phyloP scores from a whole-genome alignment of 2,113 vertebrate species.

The Salminus brasiliensis region DNA sequence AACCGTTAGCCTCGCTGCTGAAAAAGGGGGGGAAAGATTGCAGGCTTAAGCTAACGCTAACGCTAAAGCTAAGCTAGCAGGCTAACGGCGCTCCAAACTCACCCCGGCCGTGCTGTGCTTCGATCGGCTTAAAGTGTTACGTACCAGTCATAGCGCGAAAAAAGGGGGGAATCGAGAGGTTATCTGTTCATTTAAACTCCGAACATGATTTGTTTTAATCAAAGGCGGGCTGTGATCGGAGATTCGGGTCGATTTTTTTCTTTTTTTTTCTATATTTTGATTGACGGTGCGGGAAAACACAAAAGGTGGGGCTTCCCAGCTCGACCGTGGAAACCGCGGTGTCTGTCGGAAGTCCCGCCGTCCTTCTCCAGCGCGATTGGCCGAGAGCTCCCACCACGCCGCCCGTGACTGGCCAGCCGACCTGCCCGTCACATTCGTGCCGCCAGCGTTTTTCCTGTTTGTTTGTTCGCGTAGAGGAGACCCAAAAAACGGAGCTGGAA shows the following conservation, averaged over 20 bases:
- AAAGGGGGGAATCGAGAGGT: slow-evolving; percentile 57
- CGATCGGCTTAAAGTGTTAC: slow-evolving; percentile 74
- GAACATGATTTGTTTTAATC: slow-evolving; percentile 83
- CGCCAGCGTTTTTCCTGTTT: slow-evolving; percentile 87
- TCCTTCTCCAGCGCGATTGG: slow-evolving; percentile 80
- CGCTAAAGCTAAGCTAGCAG: slow-evolving; percentile 57
- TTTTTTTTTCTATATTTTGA: slow-evolving; percentile 90
- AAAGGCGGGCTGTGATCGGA: slow-evolving; percentile 86
- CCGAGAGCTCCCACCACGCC: not conserved
- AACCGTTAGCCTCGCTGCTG: slow-evolving; percentile 67
- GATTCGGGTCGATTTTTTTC: slow-evolving; percentile 86
- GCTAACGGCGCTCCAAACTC: slow-evolving; percentile 75
- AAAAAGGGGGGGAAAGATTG: slow-evolving; percentile 66
- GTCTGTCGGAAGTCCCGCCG: slow-evolving; percentile 86
- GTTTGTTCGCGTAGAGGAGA: slow-evolving; percentile 58
- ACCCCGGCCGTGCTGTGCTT: slow-evolving; percentile 74
- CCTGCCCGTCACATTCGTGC: slow-evolving; percentile 64
- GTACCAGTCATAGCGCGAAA: slow-evolving; percentile 77
- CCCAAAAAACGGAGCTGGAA: slow-evolving; percentile 51
- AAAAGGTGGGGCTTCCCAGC: slow-evolving; percentile 92
- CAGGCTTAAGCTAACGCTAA: slow-evolving; percentile 62
- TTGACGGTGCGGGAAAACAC: slow-evolving; percentile 99
- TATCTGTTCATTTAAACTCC: slow-evolving; percentile 76
- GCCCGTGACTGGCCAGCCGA: slow-evolving; percentile 57
- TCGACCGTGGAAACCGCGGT: slow-evolving; percentile 85